These are phyloP conservation scores for Neodon shergylaensis DNA, from an alignment of 2,113 vertebrate genomes.

Conservation along the genomic window DNA sequence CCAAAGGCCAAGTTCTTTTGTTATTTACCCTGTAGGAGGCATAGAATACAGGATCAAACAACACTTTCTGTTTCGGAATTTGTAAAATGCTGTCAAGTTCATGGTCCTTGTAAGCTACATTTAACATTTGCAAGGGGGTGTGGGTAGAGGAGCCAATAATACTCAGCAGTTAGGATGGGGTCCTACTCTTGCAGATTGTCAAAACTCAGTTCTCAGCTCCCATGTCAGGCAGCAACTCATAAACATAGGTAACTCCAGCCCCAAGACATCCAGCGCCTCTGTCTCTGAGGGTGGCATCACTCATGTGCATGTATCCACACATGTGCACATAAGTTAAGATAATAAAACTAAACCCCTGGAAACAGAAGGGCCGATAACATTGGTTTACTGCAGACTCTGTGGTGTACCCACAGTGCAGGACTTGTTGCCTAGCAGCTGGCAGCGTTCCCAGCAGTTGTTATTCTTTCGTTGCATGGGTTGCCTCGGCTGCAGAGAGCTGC, in stretches of 20 bases:
- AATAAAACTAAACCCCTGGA: background rate
- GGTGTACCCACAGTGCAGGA: background rate
- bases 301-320: no score
- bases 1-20: background rate
- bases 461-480: background rate
- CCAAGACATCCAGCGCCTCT: background rate
- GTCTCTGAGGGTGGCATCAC: background rate
- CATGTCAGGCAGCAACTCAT: background rate
- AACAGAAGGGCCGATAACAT: background rate
- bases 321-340: background rate
- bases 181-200: background rate
- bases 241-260: background rate
- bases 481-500: background rate
- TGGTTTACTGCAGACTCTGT: background rate
- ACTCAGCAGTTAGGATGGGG: background rate
- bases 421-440: background rate
- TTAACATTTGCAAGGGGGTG: background rate
- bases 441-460: background rate
- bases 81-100: background rate
- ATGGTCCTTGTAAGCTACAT: background rate
- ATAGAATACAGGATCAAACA: background rate
- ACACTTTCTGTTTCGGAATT: background rate
- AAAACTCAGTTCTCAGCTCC: background rate
- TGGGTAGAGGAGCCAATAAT: background rate
- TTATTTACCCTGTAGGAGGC: background rate